Evolutionary conservation across 2,888 invertebrate species (phyloP).

Genomic region (Macrosoma leucophasiata): DNA sequence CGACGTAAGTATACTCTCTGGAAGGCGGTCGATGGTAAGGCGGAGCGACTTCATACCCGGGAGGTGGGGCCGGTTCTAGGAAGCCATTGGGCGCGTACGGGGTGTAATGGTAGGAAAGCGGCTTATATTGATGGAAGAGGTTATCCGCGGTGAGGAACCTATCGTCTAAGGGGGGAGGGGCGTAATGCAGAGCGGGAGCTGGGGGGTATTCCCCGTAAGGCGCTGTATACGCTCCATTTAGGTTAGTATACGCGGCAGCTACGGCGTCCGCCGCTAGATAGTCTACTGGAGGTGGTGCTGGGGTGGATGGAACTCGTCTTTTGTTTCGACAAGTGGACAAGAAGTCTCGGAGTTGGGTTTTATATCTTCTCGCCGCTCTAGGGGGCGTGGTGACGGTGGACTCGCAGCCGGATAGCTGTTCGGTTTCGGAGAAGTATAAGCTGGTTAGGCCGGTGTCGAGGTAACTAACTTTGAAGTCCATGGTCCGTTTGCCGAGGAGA

Average conservation of each 20-base stretch:
- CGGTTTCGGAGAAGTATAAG: conserved; percentile 91
- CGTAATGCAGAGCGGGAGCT: conserved; percentile 82
- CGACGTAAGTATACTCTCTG: conserved; percentile 75
- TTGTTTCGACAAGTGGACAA: conserved; percentile 93
- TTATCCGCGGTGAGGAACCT: conserved; percentile 89
- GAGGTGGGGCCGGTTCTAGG: conserved; percentile 82
- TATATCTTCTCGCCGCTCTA: conserved; percentile 91
- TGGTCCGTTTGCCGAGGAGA: conserved; percentile 96
- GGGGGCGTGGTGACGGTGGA: conserved; percentile 82
- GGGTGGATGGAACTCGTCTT: conserved; percentile 76
- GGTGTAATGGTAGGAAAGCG: conserved; percentile 87
- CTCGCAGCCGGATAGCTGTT: conserved; percentile 81
- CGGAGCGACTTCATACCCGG: conserved; percentile 74
- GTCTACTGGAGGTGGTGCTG: conserved; percentile 80
- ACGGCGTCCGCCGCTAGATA: conserved; percentile 82
- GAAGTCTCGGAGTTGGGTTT: conserved; percentile 94
- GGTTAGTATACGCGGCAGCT: conserved; percentile 86
- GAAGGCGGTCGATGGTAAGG: conserved; percentile 79
- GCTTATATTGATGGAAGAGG: conserved; percentile 92
- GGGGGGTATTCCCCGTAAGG: conserved; percentile 85
- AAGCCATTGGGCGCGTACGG: conserved; percentile 89
- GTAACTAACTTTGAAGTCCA: conserved; percentile 99
- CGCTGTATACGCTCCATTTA: conserved; percentile 86
- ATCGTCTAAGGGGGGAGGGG: conserved; percentile 77
- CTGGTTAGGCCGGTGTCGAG: conserved; percentile 95